Percentiles rank a stretch among this genome's conserved stretches.
Conservation (phyloP, 2,888 invertebrate species). For the Diachrysia chrysitis region DNA sequence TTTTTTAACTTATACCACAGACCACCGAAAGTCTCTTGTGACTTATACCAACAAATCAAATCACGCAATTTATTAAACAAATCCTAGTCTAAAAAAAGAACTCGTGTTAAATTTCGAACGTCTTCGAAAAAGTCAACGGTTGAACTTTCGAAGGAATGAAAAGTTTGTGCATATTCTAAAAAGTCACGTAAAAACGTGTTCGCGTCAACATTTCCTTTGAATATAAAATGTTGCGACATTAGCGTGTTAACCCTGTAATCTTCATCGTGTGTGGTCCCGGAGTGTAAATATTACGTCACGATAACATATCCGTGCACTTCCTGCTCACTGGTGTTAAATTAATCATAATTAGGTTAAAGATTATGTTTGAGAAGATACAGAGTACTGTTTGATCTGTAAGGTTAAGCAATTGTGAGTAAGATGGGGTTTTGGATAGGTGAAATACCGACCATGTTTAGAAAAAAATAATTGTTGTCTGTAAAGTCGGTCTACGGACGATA, state of each 20-base stretch:
- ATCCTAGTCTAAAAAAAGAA: background rate
- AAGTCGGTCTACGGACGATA: no score
- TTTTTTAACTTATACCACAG: no score
- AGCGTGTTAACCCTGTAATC: constrained; percentile 45
- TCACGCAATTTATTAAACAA: background rate
- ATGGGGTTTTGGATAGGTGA: background rate
- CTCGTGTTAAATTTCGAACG: constrained; percentile 7
- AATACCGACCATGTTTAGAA: background rate
- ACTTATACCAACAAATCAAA: background rate
- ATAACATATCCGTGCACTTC: constrained; percentile 65
- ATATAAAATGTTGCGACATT: constrained; percentile 50
- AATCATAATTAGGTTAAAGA: constrained; percentile 29
- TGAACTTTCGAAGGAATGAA: constrained; percentile 32
- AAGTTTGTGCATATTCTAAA: constrained; percentile 48
- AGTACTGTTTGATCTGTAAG: background rate
- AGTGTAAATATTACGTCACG: constrained; percentile 64
- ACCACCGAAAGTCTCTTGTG: no score
- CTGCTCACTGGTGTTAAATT: constrained; percentile 28
- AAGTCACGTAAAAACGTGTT: constrained; percentile 54
- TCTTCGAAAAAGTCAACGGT: constrained; percentile 23
- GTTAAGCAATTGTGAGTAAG: background rate
- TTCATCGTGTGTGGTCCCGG: constrained; percentile 58
- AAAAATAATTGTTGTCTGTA: no score
- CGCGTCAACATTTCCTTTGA: constrained; percentile 48
- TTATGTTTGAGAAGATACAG: background rate